Base-by-base conservation (phyloP, 2,888 invertebrate genomes). In the Spisula subtruncata region DNA sequence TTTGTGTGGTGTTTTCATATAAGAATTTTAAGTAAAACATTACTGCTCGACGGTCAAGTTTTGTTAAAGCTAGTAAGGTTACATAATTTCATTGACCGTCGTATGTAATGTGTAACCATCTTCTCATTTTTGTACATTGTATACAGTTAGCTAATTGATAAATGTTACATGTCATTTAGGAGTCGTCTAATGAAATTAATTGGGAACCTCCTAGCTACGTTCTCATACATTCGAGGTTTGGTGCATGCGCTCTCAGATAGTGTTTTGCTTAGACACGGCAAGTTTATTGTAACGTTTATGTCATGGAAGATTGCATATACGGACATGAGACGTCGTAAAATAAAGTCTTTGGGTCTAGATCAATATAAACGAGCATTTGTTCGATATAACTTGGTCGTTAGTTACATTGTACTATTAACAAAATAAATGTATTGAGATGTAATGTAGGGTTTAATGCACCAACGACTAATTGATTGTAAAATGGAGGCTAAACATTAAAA, bases 281-380 rank as follows among this genome's bases (percentile, higher is more conserved):
- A 75, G 25, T 35, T 71, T 18, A 32, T 75, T 29, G 75, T 35
- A 32, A 32, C 35, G 32, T 75, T 32, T 75, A 75, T 75, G 75
- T 32, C 75, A 35, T 75, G 16, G 75, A 75, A 75, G 16, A 75
- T 75, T 75, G 32, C 75, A 18, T 35, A 18, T 75, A 25, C 35
- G 75, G 35, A 75, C 35, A 75, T 75, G 35, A 75, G 35, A 75
- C 32, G 75, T 32, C 75, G 75, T 75, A 75, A 75, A 75, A 75
- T 32, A 25, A 75, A 75, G 75, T 75, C 75, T 35, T 75, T 0
- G 32, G 16, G 75, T 75, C 75, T 32, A 18, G 18, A 32, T 32
- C 75, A 75, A 75, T 75, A 32, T 12, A 60, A 16, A 35, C 16
- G 75, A 75, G 32, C 18, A 75, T 35, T 75, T 32, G 75, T 75